Evolutionary conservation across 2,888 invertebrate genomes (phyloP), one percentile per base, ranked within the genome.

Genomic region (Neoaliturus tenellus): DNA sequence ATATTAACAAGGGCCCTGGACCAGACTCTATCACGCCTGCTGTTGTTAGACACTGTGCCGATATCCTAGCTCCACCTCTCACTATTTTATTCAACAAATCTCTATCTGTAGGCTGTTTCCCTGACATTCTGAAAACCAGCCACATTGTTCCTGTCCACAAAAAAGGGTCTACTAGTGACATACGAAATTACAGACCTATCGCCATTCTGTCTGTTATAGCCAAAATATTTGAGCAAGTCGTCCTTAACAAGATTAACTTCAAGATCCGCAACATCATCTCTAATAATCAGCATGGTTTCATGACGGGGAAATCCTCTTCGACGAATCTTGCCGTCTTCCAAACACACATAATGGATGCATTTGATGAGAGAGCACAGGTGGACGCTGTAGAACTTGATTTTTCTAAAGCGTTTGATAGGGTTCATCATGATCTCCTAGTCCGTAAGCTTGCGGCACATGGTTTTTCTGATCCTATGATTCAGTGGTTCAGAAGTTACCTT

Each of bases 11-110:
- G 69, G 69, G 33, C 3, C 28, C 69, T 33, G 69, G 69, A 8
- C 69, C 69, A 6, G 69, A 69, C 33, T 69, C 31, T 20, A 69
- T 69, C 33, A 69, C 69, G 1, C 69, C 69, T 31, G 69, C 31
- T 6, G 69, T 69, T 6, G 69, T 33, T 31, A 69, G n/a, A 33
- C n/a, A 33, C n/a, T 31, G 69, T 69, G 33, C 69, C 3, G 69
- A 69, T 33, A 5, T 69, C 12, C 35, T 31, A 14, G 10, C 33
- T 17, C n/a, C 4, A 8, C 31, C 69, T 1, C 69, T 69, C n/a
- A 33, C 69, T 1, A 1, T 33, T 5, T 17, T 69, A n/a, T 69
- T 33, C 35, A 69, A 69, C 35, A 69, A 33, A 69, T 69, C 69
- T 3, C 17, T 69, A 8, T 14, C 12, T 20, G 6, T 1, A 12